Percentiles rank a stretch among this genome's conserved stretches.
Evolutionary conservation across 30 jellyfish, hydroid and myxozoan species (phyloP).

Genomic region (Cassiopea xamachana): DNA sequence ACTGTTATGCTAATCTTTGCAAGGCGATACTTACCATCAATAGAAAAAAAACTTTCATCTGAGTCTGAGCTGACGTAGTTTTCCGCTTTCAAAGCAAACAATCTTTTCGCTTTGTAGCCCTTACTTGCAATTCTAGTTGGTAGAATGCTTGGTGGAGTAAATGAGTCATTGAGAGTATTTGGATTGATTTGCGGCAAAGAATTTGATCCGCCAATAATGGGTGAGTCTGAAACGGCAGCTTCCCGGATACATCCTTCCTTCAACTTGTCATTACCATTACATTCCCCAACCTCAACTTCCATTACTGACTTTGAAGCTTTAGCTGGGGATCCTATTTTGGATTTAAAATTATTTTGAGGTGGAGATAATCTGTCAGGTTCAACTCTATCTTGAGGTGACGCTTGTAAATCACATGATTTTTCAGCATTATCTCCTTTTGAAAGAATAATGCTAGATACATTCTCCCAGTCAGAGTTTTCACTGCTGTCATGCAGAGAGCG

Average conservation of each 20-base stretch:
- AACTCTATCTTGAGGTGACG: too few species aligned
- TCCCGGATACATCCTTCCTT: too few species aligned
- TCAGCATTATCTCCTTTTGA: background rate
- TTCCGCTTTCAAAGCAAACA: background rate
- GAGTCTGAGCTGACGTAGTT: background rate
- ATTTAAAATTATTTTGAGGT: too few species aligned
- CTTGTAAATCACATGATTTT: background rate
- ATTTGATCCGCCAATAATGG: background rate
- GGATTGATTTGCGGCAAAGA: background rate
- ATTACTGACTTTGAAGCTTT: too few species aligned
- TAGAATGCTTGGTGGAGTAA: conserved; percentile 31
- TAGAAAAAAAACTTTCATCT: background rate
- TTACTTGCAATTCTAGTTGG: conserved; percentile 31
- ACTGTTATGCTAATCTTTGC: background rate
- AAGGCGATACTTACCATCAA: background rate
- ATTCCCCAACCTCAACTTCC: too few species aligned
- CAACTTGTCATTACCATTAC: too few species aligned
- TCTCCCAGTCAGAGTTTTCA: background rate
- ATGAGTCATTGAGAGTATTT: background rate
- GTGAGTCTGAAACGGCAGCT: background rate
- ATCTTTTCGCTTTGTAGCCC: conserved; percentile 35
- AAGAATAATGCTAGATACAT: background rate
- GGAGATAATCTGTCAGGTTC: too few species aligned
- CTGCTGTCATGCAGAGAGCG: background rate
- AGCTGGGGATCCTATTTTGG: too few species aligned